Percentiles rank a stretch among this genome's conserved stretches.
These are phyloP conservation scores for Temnothorax ravouxi DNA, from an alignment of 2,888 invertebrate species.

Conservation along the genomic window DNA sequence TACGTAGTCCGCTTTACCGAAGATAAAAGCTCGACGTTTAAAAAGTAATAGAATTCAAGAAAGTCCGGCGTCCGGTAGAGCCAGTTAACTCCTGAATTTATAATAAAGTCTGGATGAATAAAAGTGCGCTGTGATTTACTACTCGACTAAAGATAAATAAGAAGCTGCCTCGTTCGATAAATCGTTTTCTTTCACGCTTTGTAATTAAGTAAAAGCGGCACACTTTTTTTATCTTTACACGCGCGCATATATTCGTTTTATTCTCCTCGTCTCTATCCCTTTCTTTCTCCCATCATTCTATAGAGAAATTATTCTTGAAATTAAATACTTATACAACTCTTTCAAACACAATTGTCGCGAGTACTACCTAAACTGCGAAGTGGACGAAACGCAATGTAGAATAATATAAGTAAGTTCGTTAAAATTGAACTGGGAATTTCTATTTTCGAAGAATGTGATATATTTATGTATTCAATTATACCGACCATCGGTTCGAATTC, in stretches of 20 bases:
- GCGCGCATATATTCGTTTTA: background rate
- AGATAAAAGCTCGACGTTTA: constrained; percentile 49
- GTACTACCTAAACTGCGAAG: background rate
- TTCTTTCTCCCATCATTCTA: background rate
- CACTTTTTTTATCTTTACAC: constrained; percentile 36
- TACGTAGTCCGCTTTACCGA: constrained; percentile 38
- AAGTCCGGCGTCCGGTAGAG: constrained; percentile 21
- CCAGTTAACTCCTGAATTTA: constrained; percentile 48
- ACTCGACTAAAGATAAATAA: constrained; percentile 40
- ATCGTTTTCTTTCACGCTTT: constrained; percentile 43
- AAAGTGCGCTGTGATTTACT: constrained; percentile 45
- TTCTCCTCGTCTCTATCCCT: background rate
- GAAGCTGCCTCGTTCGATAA: constrained; percentile 40
- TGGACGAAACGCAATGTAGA: background rate
- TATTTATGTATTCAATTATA: constrained; percentile 45
- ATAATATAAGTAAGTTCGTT: background rate
- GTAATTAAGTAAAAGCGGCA: constrained; percentile 40
- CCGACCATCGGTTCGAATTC: background rate
- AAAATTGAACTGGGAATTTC: constrained; percentile 21
- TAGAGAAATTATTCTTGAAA: constrained; percentile 32
- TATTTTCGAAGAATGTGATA: constrained; percentile 2
- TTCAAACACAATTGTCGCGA: background rate
- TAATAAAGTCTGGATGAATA: constrained; percentile 46
- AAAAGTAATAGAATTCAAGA: constrained; percentile 49
- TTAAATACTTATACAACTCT: constrained; percentile 34